Base-by-base conservation (phyloP, 1,140 invertebrate genomes). In the Muscidifurax raptorellus region DNA sequence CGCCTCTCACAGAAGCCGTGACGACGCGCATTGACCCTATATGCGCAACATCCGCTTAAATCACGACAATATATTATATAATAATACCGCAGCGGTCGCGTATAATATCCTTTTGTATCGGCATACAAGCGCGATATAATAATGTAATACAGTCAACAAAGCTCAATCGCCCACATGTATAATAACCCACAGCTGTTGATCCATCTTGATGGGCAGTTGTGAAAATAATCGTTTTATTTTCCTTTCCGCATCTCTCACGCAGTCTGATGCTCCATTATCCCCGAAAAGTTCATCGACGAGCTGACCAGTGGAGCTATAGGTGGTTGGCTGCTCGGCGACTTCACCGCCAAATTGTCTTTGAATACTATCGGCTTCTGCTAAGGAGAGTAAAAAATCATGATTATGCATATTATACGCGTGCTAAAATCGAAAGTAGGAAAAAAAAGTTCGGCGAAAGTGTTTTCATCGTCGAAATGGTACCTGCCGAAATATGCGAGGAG, bases 401-500 rank as follows among this genome's bases (percentile, higher is more conserved):
- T 40, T 40, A 40, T 1, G 32, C 5, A 36, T n/a, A 40, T 40
- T 32, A 32, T 32, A 32, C 36, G 36, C 6, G 15, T 22, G 18
- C 6, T 7, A 59, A n/a, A 59, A n/a, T n/a, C 6, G 52, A 59
- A 12, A 76, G 40, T 40, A 76, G 44, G n/a, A 28, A 18, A 67
- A 67, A 18, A 67, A 32, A 52, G 18, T 18, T 6, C 4, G 15
- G 52, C 52, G 52, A 66, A n/a, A n/a, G 22, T 9, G 22, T 32
- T 2, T 32, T 6, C 32, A 32, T 32, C 5, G 36, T 6, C 36
- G 36, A 78, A 83, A 83, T 59, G 75, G 40, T 13, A 71, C 64
- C 75, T 27, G 75, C 66, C 40, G 0, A 79, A 78, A 83, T n/a
- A n/a, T n/a, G n/a, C n/a, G 72, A 47, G 40, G 75, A 79, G 76